Percentiles rank a stretch among this genome's conserved stretches.
phyloP scores from a whole-genome alignment of 1,140 invertebrate species.

The Caenorhabditis tropicalis region DNA sequence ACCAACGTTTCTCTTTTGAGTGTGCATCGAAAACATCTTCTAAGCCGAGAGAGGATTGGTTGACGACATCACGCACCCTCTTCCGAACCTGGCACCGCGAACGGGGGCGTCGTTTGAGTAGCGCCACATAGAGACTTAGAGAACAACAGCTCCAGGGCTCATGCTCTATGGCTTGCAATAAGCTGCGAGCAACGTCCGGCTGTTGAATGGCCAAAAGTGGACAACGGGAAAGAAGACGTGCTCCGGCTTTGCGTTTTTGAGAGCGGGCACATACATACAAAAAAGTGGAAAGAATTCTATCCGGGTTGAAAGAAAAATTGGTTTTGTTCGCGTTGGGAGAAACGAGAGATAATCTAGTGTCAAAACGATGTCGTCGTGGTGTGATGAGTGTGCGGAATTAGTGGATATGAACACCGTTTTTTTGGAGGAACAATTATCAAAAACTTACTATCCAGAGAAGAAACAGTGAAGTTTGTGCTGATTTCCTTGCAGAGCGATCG shows the following conservation, averaged over 20 bases:
- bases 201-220: constrained; percentile 1
- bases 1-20: background rate
- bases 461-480: constrained; percentile 71
- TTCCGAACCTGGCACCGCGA: constrained; percentile 34
- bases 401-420: background rate
- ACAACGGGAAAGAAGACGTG: background rate
- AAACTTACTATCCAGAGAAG: constrained; percentile 72
- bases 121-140: background rate
- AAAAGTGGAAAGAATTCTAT: background rate
- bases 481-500: constrained; percentile 70
- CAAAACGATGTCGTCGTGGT: background rate
- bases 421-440: background rate
- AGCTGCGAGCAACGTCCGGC: constrained; percentile 25
- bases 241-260: background rate
- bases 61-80: constrained; percentile 3
- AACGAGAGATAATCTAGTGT: background rate
- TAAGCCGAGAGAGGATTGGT: background rate
- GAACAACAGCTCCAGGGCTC: constrained; percentile 22
- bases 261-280: background rate
- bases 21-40: constrained; percentile 26
- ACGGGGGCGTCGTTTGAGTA: background rate
- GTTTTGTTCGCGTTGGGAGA: background rate
- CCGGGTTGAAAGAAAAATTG: constrained; percentile 1
- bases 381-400: background rate
- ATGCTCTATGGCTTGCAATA: constrained; percentile 31